Conservation (phyloP, 2,888 invertebrate species). For the Brachylomia viminalis region DNA sequence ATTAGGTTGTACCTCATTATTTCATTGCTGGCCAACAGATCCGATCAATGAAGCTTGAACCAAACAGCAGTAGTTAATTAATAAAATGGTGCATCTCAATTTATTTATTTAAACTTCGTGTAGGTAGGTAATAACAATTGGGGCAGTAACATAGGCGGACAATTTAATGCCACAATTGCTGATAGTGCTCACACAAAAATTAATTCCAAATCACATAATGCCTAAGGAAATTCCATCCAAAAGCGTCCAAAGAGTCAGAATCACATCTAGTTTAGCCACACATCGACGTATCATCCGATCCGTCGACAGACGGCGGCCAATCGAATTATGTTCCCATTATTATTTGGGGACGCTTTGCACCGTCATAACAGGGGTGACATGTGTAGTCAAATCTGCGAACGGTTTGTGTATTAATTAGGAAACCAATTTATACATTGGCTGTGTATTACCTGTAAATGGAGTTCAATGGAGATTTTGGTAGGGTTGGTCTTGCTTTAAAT, state of each 20-base stretch:
- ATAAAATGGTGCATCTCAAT: too few relatives aligned
- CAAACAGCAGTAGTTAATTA: too few relatives aligned
- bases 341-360: slow-evolving; percentile 86
- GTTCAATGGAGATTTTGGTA: slow-evolving; percentile 22
- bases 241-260: not conserved
- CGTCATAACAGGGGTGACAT: slow-evolving; percentile 79
- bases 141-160: not conserved
- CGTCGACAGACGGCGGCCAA: slow-evolving; percentile 85
- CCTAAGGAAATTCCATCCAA: not conserved
- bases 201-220: not conserved
- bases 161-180: not conserved
- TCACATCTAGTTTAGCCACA: slow-evolving; percentile 53
- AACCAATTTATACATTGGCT: slow-evolving; percentile 67
- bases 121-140: not conserved
- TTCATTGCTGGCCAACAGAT: too few relatives aligned
- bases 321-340: slow-evolving; percentile 89
- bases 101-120: not conserved
- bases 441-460: slow-evolving; percentile 32
- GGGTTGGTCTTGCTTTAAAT: not conserved
- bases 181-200: not conserved
- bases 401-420: slow-evolving; percentile 75
- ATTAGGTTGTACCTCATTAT: too few relatives aligned
- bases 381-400: slow-evolving; percentile 79
- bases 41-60: too few relatives aligned
- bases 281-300: slow-evolving; percentile 68